These are phyloP conservation scores for Drosophila sordidapex DNA, from an alignment of 2,888 invertebrate species.

Conservation along the genomic window DNA sequence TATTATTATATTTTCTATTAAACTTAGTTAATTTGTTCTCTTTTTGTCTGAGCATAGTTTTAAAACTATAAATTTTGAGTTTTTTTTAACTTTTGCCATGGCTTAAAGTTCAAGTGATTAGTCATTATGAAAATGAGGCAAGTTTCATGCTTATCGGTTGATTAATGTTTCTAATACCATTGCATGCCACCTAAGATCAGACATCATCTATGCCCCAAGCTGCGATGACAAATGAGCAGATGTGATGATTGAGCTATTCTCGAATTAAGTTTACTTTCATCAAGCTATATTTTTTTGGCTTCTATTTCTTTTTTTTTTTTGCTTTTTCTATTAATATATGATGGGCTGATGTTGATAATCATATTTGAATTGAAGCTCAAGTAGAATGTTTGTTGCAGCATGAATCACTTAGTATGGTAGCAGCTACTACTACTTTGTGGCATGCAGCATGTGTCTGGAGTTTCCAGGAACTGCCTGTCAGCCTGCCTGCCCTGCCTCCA, in stretches of 20 bases:
- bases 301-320: constrained; percentile 8
- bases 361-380: constrained; percentile 7
- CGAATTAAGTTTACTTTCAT: constrained; percentile 19
- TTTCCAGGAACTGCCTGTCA: background rate
- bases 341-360: constrained; percentile 4
- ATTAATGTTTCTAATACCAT: constrained; percentile 23
- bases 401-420: constrained; percentile 58
- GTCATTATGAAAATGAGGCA: background rate
- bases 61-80: background rate
- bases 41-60: background rate
- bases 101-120: background rate
- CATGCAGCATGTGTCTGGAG: constrained; percentile 26
- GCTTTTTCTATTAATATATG: constrained; percentile 16
- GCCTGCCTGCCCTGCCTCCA: constrained; percentile 24
- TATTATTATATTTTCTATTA: background rate
- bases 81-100: background rate
- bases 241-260: constrained; percentile 15
- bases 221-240: constrained; percentile 40
- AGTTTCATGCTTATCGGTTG: constrained; percentile 1
- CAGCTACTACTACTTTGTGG: constrained; percentile 30
- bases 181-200: background rate
- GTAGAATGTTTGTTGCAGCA: constrained; percentile 23
- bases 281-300: constrained; percentile 31
- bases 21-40: background rate
- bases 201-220: constrained; percentile 2